A percentile compares a stretch with the other conserved stretches of the same genome.
These are phyloP conservation scores for Neria commutata DNA, from an alignment of 2,888 invertebrate species.

Conservation along the genomic window DNA sequence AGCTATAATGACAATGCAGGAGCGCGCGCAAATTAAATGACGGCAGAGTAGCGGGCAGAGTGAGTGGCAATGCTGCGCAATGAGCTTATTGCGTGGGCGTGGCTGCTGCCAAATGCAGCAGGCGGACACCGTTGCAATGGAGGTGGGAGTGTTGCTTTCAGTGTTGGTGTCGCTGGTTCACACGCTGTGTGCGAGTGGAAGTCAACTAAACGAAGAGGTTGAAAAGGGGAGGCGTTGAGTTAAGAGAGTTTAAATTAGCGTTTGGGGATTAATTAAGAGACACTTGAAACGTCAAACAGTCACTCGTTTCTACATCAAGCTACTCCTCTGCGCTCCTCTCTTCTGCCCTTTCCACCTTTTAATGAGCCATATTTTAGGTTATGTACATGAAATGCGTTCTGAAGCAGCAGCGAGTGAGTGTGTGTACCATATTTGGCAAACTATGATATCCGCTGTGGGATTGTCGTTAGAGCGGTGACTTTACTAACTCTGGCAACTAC, in stretches of 20 bases:
- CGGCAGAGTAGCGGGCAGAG: neutral
- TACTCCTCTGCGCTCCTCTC: too few relatives aligned
- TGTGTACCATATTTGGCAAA: neutral
- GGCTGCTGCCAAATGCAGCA: neutral
- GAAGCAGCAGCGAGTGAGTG: conserved; percentile 8
- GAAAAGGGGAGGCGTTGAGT: neutral
- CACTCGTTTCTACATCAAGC: too few relatives aligned
- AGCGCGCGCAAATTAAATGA: neutral
- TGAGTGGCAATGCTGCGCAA: neutral
- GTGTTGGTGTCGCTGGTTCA: too few relatives aligned
- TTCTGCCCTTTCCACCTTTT: too few relatives aligned
- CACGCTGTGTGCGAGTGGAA: too few relatives aligned
- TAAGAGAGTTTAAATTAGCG: conserved; percentile 32
- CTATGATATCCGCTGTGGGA: conserved; percentile 2
- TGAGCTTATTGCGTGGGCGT: neutral
- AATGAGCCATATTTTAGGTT: neutral
- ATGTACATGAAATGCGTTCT: conserved; percentile 2
- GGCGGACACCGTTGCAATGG: neutral
- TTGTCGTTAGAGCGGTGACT: conserved; percentile 1
- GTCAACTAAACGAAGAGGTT: too few relatives aligned
- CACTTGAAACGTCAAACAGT: conserved; percentile 36
- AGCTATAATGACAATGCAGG: neutral
- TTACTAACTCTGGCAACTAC: neutral
- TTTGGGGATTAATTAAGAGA: conserved; percentile 40
- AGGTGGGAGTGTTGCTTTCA: too few relatives aligned